These are phyloP conservation scores for Empis livida DNA, from an alignment of 2,888 invertebrate genomes.

Conservation along the genomic window DNA sequence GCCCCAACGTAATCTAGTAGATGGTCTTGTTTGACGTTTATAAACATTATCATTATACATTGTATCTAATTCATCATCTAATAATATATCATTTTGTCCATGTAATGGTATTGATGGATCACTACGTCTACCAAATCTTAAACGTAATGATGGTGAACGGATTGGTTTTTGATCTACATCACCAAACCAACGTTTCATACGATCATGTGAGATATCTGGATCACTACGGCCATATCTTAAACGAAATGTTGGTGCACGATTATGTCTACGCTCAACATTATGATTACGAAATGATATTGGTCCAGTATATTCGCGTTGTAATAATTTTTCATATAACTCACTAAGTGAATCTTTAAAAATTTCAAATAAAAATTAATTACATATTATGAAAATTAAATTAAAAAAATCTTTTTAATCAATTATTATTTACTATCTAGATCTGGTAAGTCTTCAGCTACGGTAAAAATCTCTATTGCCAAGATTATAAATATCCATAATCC, in stretches of 20 bases:
- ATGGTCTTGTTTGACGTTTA: slow-evolving; percentile 18
- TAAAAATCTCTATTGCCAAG: no score
- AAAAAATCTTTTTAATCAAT: no score
- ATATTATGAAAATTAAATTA: no score
- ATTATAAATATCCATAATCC: no score
- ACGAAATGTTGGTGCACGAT: slow-evolving; percentile 54
- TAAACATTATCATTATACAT: neutral
- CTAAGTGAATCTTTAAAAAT: slow-evolving; percentile 21
- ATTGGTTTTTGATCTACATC: slow-evolving; percentile 56
- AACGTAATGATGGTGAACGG: slow-evolving; percentile 60
- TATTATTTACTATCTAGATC: no score
- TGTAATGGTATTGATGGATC: slow-evolving; percentile 45
- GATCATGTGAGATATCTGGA: slow-evolving; percentile 35
- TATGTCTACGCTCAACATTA: slow-evolving; percentile 58
- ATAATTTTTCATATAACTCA: slow-evolving; percentile 30
- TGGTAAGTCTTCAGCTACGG: no score
- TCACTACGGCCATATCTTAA: slow-evolving; percentile 66
- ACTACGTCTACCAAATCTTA: slow-evolving; percentile 63
- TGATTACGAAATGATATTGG: slow-evolving; percentile 43
- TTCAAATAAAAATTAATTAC: neutral
- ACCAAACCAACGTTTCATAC: slow-evolving; percentile 32
- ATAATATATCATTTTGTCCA: slow-evolving; percentile 1
- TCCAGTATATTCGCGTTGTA: slow-evolving; percentile 34
- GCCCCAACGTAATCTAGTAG: slow-evolving; percentile 24
- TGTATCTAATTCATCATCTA: neutral